Evolutionary conservation across 2,888 invertebrate species (phyloP).

Genomic region (Megastigmus dorsalis): DNA sequence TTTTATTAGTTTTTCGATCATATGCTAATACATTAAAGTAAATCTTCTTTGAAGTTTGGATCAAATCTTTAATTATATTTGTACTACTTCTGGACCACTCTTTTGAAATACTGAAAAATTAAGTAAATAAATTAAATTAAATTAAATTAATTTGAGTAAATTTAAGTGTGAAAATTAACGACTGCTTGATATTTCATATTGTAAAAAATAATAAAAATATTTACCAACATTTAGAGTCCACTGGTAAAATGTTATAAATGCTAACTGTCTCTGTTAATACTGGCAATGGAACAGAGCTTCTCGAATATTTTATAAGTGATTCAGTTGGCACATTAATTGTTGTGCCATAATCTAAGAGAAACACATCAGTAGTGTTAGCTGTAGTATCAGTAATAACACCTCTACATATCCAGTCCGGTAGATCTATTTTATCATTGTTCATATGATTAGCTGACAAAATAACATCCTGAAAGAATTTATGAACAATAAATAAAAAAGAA

Average conservation of each 20-base stretch:
- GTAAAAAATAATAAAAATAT: too few relatives aligned
- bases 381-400: constrained; percentile 54
- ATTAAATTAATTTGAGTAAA: too few relatives aligned
- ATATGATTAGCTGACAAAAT: neutral
- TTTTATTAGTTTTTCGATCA: constrained; percentile 56
- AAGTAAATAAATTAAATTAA: too few relatives aligned
- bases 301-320: constrained; percentile 53
- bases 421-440: constrained; percentile 26
- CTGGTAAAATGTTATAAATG: constrained; percentile 60
- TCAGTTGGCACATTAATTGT: constrained; percentile 52
- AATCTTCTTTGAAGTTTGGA: constrained; percentile 58
- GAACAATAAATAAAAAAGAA: neutral
- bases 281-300: constrained; percentile 45
- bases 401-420: constrained; percentile 59
- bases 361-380: constrained; percentile 51
- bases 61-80: constrained; percentile 59
- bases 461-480: constrained; percentile 34
- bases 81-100: constrained; percentile 62
- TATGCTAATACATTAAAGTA: constrained; percentile 62
- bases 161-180: too few relatives aligned
- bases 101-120: constrained; percentile 15
- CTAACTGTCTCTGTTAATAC: constrained; percentile 58
- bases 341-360: constrained; percentile 61
- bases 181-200: too few relatives aligned
- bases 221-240: constrained; percentile 33